These are phyloP conservation scores for Decapterus maruadsi DNA, from an alignment of 2,797 vertebrate genomes.

Conservation along the genomic window DNA sequence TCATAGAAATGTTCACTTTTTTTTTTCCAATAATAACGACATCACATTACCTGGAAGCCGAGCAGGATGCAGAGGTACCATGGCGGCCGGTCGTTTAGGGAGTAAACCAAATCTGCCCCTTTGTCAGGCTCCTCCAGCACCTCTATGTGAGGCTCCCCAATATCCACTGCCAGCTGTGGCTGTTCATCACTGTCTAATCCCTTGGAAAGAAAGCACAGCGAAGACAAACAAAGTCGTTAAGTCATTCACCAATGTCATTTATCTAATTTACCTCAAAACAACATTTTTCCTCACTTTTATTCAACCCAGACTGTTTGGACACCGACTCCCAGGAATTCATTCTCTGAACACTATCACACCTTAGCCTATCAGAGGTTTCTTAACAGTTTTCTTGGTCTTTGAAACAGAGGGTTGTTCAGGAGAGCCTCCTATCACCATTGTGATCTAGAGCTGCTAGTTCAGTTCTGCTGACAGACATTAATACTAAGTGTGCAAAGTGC, in stretches of 20 bases:
- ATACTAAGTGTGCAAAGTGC: neutral
- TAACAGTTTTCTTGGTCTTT: neutral
- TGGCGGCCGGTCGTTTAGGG: constrained; percentile 84
- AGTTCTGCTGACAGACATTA: neutral
- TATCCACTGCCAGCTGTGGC: constrained; percentile 56
- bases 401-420: neutral
- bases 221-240: neutral
- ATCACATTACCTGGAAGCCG: constrained; percentile 83
- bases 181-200: constrained; percentile 46
- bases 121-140: constrained; percentile 53
- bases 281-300: neutral
- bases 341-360: neutral
- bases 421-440: neutral
- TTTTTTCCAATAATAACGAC: neutral
- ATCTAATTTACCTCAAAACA: neutral
- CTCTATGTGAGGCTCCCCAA: constrained; percentile 45
- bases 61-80: constrained; percentile 88
- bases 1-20: no score
- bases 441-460: neutral
- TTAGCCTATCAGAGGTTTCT: neutral
- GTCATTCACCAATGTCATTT: neutral
- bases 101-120: constrained; percentile 79
- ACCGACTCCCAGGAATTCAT: neutral
- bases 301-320: neutral
- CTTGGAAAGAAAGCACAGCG: constrained; percentile 39